Base-by-base conservation (phyloP, 2,797 vertebrate species). In the Oreochromis mossambicus region DNA sequence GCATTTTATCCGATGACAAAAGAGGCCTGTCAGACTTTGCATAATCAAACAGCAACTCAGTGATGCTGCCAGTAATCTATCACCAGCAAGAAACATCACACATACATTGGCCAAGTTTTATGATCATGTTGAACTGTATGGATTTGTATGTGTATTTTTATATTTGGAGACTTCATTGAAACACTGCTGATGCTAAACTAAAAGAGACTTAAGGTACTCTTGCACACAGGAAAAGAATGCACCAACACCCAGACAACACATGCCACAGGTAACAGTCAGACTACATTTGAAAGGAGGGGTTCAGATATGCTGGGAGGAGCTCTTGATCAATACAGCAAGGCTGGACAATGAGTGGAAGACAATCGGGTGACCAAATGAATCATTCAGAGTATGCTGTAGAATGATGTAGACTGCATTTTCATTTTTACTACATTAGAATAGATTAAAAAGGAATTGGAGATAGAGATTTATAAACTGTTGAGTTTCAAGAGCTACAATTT, bases 1-100 rank as follows among this genome's bases (percentile, higher is more conserved):
- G 90, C 83, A 92, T 94, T 91, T 89, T 70, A 91, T 87, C 26
- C 8, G 81, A 91, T 91, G 91, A 95, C 88, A 94, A 92, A 94
- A 83, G 83, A 86, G 86, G 81, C 58, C 86, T 90, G 91, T 95
- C 92, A 92, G 83, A 78, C 24, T 80, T 48, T 63, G 90, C 83
- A 92, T 91, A 93, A 92, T 89, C 90, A 93, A 88, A 80, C 54
- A 86, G 89, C 86, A 75, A 75, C 79, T 85, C 80, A n/a, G 84
- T 75, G 77, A 81, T 43, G 55, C 78, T 80, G 85, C 80, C 85
- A 66, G 80, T 17, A 7, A 93, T 92, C 77, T 84, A 92, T 94
- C 89, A 90, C 86, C 77, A 19, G 32, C 13, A 29, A 32, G 36
- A 50, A 41, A 56, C 48, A 26, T 26, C 38, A 19, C 51, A 34